Evolutionary conservation across 2,888 invertebrate species (phyloP).

Genomic region (Campoplex nolae): DNA sequence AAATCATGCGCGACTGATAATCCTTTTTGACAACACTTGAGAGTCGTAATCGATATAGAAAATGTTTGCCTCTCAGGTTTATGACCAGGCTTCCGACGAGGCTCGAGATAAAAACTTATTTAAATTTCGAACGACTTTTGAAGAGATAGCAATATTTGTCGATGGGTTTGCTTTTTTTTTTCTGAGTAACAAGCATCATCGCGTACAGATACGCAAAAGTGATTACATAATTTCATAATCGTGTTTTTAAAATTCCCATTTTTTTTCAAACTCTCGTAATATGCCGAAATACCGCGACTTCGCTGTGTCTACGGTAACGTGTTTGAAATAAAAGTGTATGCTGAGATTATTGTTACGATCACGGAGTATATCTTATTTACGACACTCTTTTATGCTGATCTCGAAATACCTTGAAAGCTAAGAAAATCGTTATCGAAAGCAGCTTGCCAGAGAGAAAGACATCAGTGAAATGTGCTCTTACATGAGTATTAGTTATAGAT

Average conservation of each 20-base stretch:
- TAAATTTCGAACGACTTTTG: neutral
- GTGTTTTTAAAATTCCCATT: neutral
- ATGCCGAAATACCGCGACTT: no score
- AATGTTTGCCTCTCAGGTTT: neutral
- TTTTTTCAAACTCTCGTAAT: neutral
- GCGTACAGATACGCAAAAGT: no score
- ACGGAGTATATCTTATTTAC: constrained; percentile 4
- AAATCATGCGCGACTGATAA: neutral
- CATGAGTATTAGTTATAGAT: constrained; percentile 20
- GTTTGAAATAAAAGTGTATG: neutral
- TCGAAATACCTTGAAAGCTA: constrained; percentile 34
- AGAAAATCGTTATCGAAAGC: constrained; percentile 57
- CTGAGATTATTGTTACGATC: neutral
- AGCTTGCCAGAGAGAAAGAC: constrained; percentile 42
- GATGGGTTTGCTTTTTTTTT: no score
- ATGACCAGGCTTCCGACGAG: neutral
- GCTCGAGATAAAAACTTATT: neutral
- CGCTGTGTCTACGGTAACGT: neutral
- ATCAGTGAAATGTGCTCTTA: constrained; percentile 20
- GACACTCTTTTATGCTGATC: constrained; percentile 14
- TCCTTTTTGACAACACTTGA: neutral
- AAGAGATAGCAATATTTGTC: no score
- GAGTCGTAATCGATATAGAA: neutral
- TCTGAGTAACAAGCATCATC: neutral
- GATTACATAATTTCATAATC: no score